phyloP scores from a whole-genome alignment of 2,113 vertebrate species.

The Pituophis catenifer region DNA sequence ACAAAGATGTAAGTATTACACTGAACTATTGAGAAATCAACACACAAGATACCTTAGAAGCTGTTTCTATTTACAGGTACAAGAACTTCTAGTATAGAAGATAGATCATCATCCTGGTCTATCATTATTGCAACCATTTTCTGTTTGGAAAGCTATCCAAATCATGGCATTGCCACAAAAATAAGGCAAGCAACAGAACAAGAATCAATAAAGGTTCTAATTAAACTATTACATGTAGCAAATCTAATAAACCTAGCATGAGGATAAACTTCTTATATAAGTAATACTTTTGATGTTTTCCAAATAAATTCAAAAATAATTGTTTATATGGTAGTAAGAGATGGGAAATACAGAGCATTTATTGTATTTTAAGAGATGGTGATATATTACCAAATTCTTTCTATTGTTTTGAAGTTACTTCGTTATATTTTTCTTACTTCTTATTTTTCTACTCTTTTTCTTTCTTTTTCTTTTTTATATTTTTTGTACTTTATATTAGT shows the following conservation, averaged over 20 bases:
- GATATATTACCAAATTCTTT: too few species aligned
- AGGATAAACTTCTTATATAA: neutral
- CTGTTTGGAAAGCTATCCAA: neutral
- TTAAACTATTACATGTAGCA: neutral
- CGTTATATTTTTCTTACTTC: too few species aligned
- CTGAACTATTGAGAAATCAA: neutral
- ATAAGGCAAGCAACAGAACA: neutral
- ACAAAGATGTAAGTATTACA: neutral
- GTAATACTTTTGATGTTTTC: neutral
- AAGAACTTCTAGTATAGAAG: neutral
- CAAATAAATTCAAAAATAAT: neutral
- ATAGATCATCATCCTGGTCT: neutral
- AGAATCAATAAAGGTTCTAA: neutral
- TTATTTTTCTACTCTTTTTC: too few species aligned
- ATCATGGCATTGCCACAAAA: neutral
- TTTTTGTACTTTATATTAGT: too few species aligned
- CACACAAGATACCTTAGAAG: neutral
- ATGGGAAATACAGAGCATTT: too few species aligned
- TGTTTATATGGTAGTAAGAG: neutral
- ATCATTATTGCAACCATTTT: neutral
- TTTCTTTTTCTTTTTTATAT: too few species aligned
- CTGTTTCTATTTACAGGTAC: neutral
- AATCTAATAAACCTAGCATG: neutral
- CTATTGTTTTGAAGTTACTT: too few species aligned
- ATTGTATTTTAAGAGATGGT: too few species aligned